Percentiles rank a stretch among this genome's conserved stretches.
Evolutionary conservation across 1,140 invertebrate species (phyloP).

Genomic region (Diuraphis noxia): DNA sequence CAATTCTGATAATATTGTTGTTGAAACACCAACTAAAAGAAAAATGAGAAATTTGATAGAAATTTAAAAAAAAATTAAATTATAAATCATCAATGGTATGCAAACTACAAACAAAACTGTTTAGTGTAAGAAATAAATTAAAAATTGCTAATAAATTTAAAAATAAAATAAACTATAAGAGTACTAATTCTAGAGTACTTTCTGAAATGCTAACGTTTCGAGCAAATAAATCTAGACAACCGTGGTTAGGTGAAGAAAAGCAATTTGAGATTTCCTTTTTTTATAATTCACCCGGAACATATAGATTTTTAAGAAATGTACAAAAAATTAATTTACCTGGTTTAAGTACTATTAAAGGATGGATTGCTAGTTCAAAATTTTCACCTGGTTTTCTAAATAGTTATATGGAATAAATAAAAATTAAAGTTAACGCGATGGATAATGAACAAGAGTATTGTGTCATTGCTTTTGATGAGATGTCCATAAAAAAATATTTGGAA

Average conservation of each 20-base stretch:
- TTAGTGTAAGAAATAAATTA: neutral
- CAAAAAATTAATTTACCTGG: neutral
- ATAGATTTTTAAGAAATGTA: conserved; percentile 2
- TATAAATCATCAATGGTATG: neutral
- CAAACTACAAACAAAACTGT: neutral
- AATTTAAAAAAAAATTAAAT: neutral
- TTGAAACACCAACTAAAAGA: neutral
- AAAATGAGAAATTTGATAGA: neutral
- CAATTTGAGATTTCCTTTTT: neutral
- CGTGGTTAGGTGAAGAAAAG: neutral
- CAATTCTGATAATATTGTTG: neutral
- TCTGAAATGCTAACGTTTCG: neutral
- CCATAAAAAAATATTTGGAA: neutral
- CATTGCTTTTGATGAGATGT: neutral
- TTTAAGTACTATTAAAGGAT: neutral
- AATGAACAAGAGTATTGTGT: neutral
- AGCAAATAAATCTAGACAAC: neutral
- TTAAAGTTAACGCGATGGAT: neutral
- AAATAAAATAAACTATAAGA: neutral
- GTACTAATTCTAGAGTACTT: neutral
- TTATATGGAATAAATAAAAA: neutral
- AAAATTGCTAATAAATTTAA: neutral
- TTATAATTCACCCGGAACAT: neutral
- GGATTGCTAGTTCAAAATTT: conserved; percentile 10
- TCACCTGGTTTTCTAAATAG: neutral